phyloP scores from a whole-genome alignment of 2,113 vertebrate species.

The Hyla sarda region DNA sequence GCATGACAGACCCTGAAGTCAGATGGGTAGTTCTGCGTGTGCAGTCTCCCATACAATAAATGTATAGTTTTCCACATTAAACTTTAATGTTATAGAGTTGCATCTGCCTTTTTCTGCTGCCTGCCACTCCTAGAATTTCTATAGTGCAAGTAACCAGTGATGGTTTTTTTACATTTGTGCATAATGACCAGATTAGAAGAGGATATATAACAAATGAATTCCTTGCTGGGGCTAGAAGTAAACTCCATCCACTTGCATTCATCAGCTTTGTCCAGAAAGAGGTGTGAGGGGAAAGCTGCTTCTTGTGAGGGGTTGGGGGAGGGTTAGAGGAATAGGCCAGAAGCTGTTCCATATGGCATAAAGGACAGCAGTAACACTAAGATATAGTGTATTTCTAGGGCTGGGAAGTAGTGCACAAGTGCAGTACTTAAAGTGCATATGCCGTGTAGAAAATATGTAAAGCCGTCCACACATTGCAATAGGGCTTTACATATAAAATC shows the following conservation, averaged over 20 bases:
- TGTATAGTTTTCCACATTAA: constrained; percentile 12
- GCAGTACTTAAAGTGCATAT: no score
- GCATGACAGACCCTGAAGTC: neutral
- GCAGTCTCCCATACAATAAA: neutral
- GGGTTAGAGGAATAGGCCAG: neutral
- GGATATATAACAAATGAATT: neutral
- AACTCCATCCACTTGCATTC: neutral
- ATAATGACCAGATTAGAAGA: constrained; percentile 11
- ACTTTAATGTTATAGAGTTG: neutral
- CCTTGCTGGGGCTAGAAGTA: neutral
- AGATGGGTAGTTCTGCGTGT: neutral
- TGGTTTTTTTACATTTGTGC: neutral
- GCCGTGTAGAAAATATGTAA: no score
- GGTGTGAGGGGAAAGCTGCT: neutral
- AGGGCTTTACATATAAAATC: no score
- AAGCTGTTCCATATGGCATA: neutral
- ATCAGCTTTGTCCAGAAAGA: neutral
- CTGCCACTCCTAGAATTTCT: constrained; percentile 20
- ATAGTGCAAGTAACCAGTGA: neutral
- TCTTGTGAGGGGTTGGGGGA: neutral
- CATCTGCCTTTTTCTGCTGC: neutral
- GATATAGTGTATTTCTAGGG: neutral
- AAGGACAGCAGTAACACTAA: neutral
- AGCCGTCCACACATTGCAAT: no score
- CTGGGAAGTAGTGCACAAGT: no score